Evolutionary conservation across 2,888 invertebrate genomes (phyloP).

Genomic region (Cyclophora albipunctata): DNA sequence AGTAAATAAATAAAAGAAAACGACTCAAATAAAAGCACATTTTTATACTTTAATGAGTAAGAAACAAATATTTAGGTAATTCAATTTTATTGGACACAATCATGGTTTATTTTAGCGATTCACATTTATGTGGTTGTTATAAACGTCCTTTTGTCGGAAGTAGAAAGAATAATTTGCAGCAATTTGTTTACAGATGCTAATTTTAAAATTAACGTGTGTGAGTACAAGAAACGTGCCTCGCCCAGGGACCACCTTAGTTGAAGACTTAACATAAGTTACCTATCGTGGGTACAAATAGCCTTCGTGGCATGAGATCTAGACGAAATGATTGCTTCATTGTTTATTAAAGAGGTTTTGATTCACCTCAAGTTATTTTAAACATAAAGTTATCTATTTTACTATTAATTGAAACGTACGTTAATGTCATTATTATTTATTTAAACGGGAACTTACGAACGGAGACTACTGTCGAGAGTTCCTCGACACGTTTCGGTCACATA

Average conservation of each 20-base stretch:
- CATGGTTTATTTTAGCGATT: conserved; percentile 14
- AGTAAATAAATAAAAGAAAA: conserved; percentile 27
- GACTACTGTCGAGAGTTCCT: too few species aligned
- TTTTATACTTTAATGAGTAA: conserved; percentile 22
- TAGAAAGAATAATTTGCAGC: conserved; percentile 48
- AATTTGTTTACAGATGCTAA: conserved; percentile 66
- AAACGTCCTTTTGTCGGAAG: conserved; percentile 39
- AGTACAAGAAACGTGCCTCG: conserved; percentile 67
- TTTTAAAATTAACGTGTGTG: conserved; percentile 71
- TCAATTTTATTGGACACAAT: conserved; percentile 17
- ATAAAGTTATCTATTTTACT: too few species aligned
- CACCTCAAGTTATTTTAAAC: too few species aligned
- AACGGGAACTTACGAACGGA: too few species aligned
- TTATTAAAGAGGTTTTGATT: too few species aligned
- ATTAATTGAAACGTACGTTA: too few species aligned
- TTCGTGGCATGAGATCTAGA: conserved; percentile 15
- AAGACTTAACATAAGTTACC: conserved; percentile 25
- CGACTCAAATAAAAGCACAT: conserved; percentile 7
- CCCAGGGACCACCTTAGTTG: conserved; percentile 59
- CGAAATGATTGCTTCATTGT: too few species aligned
- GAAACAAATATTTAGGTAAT: conserved; percentile 18
- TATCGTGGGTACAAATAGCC: conserved; percentile 21
- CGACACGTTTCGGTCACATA: too few species aligned
- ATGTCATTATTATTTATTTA: too few species aligned
- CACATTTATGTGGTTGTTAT: conserved; percentile 26